These are phyloP conservation scores for Tiphia femorata DNA, from an alignment of 2,888 invertebrate species.

Conservation along the genomic window DNA sequence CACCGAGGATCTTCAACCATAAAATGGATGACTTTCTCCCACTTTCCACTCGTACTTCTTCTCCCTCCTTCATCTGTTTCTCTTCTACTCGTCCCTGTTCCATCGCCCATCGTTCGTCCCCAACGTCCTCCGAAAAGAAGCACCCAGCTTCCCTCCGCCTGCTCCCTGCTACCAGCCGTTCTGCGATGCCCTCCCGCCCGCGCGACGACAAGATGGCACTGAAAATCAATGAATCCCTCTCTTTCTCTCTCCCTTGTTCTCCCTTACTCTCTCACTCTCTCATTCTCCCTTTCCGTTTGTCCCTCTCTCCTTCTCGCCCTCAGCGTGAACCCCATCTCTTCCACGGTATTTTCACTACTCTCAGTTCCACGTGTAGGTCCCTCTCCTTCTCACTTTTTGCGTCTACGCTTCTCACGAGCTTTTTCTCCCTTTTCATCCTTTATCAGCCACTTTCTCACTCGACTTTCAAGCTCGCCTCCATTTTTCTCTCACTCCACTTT, in stretches of 20 bases:
- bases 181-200: constrained; percentile 42
- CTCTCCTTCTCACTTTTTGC: not conserved
- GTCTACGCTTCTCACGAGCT: not conserved
- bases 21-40: too few relatives aligned
- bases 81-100: too few relatives aligned
- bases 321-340: too few relatives aligned
- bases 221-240: constrained; percentile 66
- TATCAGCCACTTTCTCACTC: constrained; percentile 11
- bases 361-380: not conserved
- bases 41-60: too few relatives aligned
- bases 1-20: too few relatives aligned
- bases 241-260: constrained; percentile 28
- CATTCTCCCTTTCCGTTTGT: constrained; percentile 12
- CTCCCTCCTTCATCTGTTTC: too few relatives aligned
- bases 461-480: constrained; percentile 4
- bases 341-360: not conserved
- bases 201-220: constrained; percentile 67
- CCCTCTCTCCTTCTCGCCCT: constrained; percentile 23
- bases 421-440: too few relatives aligned
- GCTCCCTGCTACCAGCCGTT: too few relatives aligned
- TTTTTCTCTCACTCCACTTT: constrained; percentile 18
- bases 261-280: constrained; percentile 6
- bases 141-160: too few relatives aligned
- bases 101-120: too few relatives aligned
- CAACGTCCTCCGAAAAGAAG: too few relatives aligned